phyloP scores from a whole-genome alignment of 53 echinoderm and acorn worm species.

The Holothuria leucospilota region DNA sequence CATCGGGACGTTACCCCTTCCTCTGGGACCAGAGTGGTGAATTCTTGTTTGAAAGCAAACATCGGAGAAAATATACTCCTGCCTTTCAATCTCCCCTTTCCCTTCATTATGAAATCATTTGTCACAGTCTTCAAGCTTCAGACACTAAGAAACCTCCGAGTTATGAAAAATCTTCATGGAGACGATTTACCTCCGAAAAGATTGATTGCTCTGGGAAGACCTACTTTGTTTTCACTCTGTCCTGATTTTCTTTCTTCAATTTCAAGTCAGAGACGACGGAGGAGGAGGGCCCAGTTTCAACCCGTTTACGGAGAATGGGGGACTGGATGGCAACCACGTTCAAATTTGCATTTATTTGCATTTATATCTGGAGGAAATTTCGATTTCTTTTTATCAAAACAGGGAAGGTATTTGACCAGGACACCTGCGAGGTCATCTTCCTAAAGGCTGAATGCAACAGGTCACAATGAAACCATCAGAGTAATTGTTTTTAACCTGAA shows the following conservation, averaged over 20 bases:
- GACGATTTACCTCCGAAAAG: slow-evolving; percentile 44
- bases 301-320: slow-evolving; percentile 32
- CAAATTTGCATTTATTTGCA: slow-evolving; percentile 50
- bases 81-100: slow-evolving; percentile 31
- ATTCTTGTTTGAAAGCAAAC: slow-evolving; percentile 17
- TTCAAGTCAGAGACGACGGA: slow-evolving; percentile 21
- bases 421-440: slow-evolving; percentile 42
- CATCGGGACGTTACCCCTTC: slow-evolving; percentile 36
- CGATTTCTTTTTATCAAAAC: slow-evolving; percentile 25
- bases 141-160: slow-evolving; percentile 29
- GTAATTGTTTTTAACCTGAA: too few species aligned
- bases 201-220: slow-evolving; percentile 43
- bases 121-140: slow-evolving; percentile 3
- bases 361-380: slow-evolving; percentile 43
- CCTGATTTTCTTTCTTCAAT: slow-evolving; percentile 42
- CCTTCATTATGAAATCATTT: slow-evolving; percentile 46
- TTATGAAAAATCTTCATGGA: slow-evolving; percentile 41
- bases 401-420: slow-evolving; percentile 27
- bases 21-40: background rate
- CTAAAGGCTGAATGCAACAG: slow-evolving; percentile 9
- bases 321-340: slow-evolving; percentile 36
- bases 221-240: slow-evolving; percentile 40
- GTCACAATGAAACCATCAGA: background rate
- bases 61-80: background rate
- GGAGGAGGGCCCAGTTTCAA: slow-evolving; percentile 40